phyloP scores from a whole-genome alignment of 2,113 vertebrate species.

The Pygoscelis antarcticus region DNA sequence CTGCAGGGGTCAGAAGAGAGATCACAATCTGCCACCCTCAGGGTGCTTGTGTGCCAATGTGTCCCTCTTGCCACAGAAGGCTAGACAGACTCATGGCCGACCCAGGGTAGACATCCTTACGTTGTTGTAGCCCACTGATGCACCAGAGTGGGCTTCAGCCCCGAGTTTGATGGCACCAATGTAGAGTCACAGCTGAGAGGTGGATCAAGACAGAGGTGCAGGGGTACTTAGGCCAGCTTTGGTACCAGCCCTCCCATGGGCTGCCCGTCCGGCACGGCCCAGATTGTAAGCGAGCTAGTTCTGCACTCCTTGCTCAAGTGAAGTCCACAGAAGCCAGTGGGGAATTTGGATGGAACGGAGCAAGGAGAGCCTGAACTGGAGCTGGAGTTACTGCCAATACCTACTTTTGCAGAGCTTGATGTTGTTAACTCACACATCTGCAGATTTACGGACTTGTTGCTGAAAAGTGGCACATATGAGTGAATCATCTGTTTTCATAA shows the following conservation, averaged over 20 bases:
- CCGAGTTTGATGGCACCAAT: background rate
- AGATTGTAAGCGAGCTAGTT: background rate
- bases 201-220: background rate
- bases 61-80: background rate
- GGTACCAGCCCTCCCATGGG: background rate
- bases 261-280: fast-evolving
- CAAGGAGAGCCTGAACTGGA: background rate
- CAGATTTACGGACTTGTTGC: background rate
- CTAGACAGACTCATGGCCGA: fast-evolving
- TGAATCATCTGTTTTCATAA: background rate
- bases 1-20: background rate
- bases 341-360: background rate
- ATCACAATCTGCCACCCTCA: background rate
- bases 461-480: background rate
- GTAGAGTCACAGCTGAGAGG: background rate
- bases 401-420: background rate
- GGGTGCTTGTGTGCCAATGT: background rate
- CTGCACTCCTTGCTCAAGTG: background rate
- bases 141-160: background rate
- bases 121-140: background rate
- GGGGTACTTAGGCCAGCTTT: background rate
- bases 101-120: background rate
- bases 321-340: background rate
- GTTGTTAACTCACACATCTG: background rate
- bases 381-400: background rate